Conservation (phyloP, 1,140 invertebrate genomes). For the Drosophila pandora region DNA sequence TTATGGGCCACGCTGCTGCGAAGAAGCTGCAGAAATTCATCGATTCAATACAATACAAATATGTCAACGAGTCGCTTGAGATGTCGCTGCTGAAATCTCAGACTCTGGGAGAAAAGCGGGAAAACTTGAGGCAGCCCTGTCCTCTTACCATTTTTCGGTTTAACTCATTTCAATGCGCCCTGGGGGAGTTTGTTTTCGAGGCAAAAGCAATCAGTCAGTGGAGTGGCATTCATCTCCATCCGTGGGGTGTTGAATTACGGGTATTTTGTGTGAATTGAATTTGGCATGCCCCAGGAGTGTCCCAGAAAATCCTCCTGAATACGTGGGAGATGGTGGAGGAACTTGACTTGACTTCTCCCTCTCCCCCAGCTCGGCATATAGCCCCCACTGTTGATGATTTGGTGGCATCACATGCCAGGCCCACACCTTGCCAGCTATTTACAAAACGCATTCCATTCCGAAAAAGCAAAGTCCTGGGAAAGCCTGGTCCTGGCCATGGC, state of each 20-base stretch:
- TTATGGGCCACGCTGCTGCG: slow-evolving; percentile 50
- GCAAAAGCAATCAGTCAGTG: slow-evolving; percentile 77
- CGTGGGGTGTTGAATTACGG: slow-evolving; percentile 78
- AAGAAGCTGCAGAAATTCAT: slow-evolving; percentile 72
- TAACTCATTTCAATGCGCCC: slow-evolving; percentile 77
- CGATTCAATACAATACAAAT: slow-evolving; percentile 82
- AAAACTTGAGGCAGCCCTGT: slow-evolving; percentile 12
- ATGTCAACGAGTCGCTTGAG: slow-evolving; percentile 82
- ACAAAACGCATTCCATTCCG: slow-evolving; percentile 73
- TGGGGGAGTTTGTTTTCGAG: slow-evolving; percentile 54
- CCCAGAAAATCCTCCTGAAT: slow-evolving; percentile 1
- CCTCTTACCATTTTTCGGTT: slow-evolving; percentile 38
- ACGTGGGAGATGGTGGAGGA: too few species aligned
- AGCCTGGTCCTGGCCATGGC: neutral
- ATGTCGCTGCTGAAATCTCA: slow-evolving; percentile 76
- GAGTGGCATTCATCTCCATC: slow-evolving; percentile 65
- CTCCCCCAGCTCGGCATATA: too few species aligned
- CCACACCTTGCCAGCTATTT: slow-evolving; percentile 77
- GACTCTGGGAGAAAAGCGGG: slow-evolving; percentile 32
- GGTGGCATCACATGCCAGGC: slow-evolving; percentile 42
- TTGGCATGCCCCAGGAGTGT: slow-evolving; percentile 56
- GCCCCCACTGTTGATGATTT: neutral
- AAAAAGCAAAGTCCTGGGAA: slow-evolving; percentile 12
- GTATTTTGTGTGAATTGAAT: slow-evolving; percentile 82
- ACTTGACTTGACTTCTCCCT: slow-evolving; percentile 1